Evolutionary conservation across 2,888 invertebrate genomes (phyloP).

Genomic region (Liodrosophila aerea): DNA sequence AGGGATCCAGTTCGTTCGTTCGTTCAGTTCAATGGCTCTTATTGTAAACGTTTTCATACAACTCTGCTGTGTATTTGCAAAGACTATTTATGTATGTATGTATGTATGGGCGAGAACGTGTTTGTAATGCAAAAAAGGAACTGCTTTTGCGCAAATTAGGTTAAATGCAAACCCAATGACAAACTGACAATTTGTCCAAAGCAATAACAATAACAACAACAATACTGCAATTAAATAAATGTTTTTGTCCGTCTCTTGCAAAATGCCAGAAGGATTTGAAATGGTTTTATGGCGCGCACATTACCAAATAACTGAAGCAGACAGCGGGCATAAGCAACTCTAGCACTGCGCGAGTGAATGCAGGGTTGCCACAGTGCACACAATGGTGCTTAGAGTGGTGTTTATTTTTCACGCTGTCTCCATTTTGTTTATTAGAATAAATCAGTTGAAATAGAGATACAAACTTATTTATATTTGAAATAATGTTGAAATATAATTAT

Average conservation of each 20-base stretch:
- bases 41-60: too few species aligned
- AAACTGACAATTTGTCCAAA: slow-evolving; percentile 52
- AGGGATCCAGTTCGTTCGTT: too few species aligned
- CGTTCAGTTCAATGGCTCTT: too few species aligned
- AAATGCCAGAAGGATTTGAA: slow-evolving; percentile 45
- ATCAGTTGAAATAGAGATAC: too few species aligned
- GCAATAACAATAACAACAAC: slow-evolving; percentile 23
- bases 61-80: too few species aligned
- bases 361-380: not conserved
- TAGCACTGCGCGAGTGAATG: slow-evolving; percentile 5
- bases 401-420: too few species aligned
- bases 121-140: slow-evolving; percentile 57
- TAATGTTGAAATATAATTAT: too few species aligned
- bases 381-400: too few species aligned
- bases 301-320: slow-evolving; percentile 27
- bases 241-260: slow-evolving; percentile 52
- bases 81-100: too few species aligned
- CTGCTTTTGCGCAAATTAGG: slow-evolving; percentile 56
- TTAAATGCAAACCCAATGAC: slow-evolving; percentile 61
- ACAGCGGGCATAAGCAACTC: not conserved
- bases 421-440: too few species aligned
- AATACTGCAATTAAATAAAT: slow-evolving; percentile 62
- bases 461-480: too few species aligned
- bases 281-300: slow-evolving; percentile 52
- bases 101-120: slow-evolving; percentile 45